Evolutionary conservation across 92 coral and sea anemone genomes (phyloP), one percentile per base, ranked within the genome.

Genomic region (Porites divaricata): DNA sequence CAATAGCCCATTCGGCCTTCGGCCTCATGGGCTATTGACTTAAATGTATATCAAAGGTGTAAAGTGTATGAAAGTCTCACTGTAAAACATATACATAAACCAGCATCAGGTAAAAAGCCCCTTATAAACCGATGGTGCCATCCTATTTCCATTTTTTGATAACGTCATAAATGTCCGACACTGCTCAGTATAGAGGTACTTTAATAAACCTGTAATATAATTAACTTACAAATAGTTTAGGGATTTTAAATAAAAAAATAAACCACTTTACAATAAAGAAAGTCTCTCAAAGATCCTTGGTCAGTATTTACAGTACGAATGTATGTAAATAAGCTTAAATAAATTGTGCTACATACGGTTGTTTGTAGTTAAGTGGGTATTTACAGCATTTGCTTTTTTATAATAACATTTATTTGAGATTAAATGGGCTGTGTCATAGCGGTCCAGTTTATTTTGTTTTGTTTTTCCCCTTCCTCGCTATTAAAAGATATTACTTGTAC

Each of bases 231-330:
- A 61, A 61, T 16, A 50, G 7, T 56, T 21, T 17, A 35, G 51
- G 24, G 9, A 1, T 57, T 21, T 45, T 57, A 58, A 75, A 75
- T 56, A 56, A 26, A 75, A 49, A 20, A 58, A 35, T 35, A 35
- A 35, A 35, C 45, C 59, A 16, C 54, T 75, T 75, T 23, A n/a
- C 59, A 8, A 6, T 56, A 58, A 75, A 75, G 57, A 75, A 61
- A 21, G 17, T 73, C 63, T 71, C n/a, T 54, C 59, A 54, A 54
- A 16, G 21, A 61, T 17, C 4, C 45, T 19, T 61, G n/a, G 17
- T 11, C n/a, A 61, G 9, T 61, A 61, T 61, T 61, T 61, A 61
- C 65, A 61, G 21, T 22, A 61, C 65, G 17, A 57, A 61, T 12
- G 65, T 19, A 61, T 2, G 21, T 57, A 75, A 15, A 75, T 26